phyloP scores from a whole-genome alignment of 2,888 invertebrate species.

The Actias luna region DNA sequence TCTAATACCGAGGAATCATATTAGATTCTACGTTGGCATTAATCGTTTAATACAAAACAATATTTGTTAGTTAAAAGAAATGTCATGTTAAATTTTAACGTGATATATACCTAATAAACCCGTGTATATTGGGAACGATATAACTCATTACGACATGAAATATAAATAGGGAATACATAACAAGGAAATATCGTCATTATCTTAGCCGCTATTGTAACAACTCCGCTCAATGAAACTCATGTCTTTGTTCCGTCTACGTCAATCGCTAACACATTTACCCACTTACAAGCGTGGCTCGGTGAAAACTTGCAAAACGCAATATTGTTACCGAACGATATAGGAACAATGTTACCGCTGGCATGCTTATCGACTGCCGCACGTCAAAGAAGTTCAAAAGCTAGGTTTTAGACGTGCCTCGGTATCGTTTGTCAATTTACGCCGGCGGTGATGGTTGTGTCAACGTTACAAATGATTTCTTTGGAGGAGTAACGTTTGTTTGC shows the following conservation, averaged over 20 bases:
- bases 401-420: conserved; percentile 66
- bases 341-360: conserved; percentile 44
- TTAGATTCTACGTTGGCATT: too few species aligned
- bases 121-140: background rate
- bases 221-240: conserved; percentile 41
- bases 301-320: conserved; percentile 77
- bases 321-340: conserved; percentile 60
- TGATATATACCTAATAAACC: too few species aligned
- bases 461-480: conserved; percentile 71
- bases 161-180: background rate
- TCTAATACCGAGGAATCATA: too few species aligned
- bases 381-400: conserved; percentile 79
- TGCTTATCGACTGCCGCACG: conserved; percentile 72
- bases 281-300: conserved; percentile 62
- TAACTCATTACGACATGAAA: background rate
- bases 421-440: conserved; percentile 76
- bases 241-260: conserved; percentile 59
- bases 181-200: conserved; percentile 64
- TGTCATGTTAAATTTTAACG: too few species aligned
- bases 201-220: conserved; percentile 49
- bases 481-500: conserved; percentile 34
- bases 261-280: conserved; percentile 79
- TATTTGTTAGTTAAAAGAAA: too few species aligned
- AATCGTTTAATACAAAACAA: too few species aligned
- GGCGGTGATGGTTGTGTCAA: conserved; percentile 65